Evolutionary conservation across 2,888 invertebrate species (phyloP).

Genomic region (Agrochola circellaris): DNA sequence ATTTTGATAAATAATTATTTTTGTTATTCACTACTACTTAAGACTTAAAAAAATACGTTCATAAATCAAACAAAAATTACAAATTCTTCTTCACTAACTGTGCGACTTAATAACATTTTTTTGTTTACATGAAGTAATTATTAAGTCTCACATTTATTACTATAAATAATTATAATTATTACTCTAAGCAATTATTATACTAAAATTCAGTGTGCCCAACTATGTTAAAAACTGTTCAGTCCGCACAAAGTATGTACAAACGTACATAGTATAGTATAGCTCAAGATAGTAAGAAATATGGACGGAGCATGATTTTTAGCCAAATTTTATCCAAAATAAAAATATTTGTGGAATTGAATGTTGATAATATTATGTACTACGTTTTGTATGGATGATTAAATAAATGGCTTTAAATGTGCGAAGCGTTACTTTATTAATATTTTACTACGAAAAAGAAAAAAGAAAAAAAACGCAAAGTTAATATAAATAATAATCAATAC

Average conservation of each 20-base stretch:
- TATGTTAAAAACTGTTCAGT: slow-evolving; percentile 42
- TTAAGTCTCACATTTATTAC: slow-evolving; percentile 16
- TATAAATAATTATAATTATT: slow-evolving; percentile 49
- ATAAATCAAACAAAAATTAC: background rate
- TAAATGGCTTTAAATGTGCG: slow-evolving; percentile 81
- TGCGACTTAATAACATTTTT: background rate
- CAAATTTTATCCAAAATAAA: slow-evolving; percentile 71
- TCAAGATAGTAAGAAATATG: slow-evolving; percentile 49
- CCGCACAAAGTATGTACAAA: slow-evolving; percentile 66
- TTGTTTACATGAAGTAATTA: slow-evolving; percentile 13
- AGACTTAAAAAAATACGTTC: slow-evolving; percentile 1
- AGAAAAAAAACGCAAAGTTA: too few relatives aligned
- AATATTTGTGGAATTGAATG: slow-evolving; percentile 67
- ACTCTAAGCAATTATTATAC: slow-evolving; percentile 26
- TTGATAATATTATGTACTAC: slow-evolving; percentile 67
- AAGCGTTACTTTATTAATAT: background rate
- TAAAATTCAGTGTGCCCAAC: slow-evolving; percentile 58
- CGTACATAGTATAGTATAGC: slow-evolving; percentile 35
- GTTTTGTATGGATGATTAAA: slow-evolving; percentile 80
- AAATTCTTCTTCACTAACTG: slow-evolving; percentile 2
- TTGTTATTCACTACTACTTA: background rate
- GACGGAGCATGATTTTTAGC: slow-evolving; percentile 69
- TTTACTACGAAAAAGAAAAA: background rate
- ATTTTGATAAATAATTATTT: slow-evolving; percentile 14
- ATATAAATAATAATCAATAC: too few relatives aligned